These are phyloP conservation scores for Euplexia lucipara DNA, from an alignment of 2,888 invertebrate species.

Conservation along the genomic window DNA sequence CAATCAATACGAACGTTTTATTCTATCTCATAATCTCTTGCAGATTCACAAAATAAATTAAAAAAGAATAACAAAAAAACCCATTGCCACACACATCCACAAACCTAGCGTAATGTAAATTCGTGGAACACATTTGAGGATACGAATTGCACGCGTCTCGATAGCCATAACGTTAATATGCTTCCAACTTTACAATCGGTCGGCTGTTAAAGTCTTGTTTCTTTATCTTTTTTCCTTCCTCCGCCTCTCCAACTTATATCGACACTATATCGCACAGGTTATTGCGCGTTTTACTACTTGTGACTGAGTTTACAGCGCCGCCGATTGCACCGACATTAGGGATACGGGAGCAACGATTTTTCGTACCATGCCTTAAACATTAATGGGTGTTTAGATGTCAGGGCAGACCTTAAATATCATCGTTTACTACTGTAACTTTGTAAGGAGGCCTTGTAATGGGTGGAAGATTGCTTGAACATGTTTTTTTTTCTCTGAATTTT, in stretches of 20 bases:
- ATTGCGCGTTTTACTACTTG: constrained; percentile 85
- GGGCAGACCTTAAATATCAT: constrained; percentile 22
- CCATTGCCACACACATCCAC: constrained; percentile 10
- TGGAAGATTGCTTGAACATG: background rate
- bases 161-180: constrained; percentile 73
- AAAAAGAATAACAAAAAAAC: constrained; percentile 18
- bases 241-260: constrained; percentile 76
- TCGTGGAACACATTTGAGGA: constrained; percentile 78
- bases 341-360: constrained; percentile 66
- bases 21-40: background rate
- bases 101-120: constrained; percentile 64
- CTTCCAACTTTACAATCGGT: constrained; percentile 86
- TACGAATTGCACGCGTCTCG: constrained; percentile 75
- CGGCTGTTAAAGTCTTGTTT: constrained; percentile 75
- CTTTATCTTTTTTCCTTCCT: constrained; percentile 64
- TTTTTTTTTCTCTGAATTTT: background rate
- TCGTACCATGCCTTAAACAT: constrained; percentile 58
- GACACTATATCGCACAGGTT: constrained; percentile 86
- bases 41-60: constrained; percentile 10
- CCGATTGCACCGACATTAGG: constrained; percentile 75
- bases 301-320: constrained; percentile 89
- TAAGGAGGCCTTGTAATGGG: background rate
- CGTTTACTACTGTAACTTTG: constrained; percentile 42
- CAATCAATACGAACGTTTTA: no score
- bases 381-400: constrained; percentile 57